These are phyloP conservation scores for Squalus acanthias DNA, from an alignment of 2,797 vertebrate genomes.

Conservation along the genomic window DNA sequence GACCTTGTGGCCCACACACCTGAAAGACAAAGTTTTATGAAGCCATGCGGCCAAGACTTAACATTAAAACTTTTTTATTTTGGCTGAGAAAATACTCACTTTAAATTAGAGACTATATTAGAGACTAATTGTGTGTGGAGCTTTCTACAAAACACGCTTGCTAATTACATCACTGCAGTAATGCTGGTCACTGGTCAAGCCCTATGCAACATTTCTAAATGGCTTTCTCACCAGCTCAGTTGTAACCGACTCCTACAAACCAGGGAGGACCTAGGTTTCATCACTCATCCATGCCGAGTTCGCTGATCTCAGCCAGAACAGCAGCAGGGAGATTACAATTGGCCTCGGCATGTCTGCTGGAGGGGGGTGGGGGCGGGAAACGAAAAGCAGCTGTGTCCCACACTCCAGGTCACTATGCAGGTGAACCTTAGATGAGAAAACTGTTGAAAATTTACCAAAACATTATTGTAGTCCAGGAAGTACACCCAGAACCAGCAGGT, in stretches of 20 bases:
- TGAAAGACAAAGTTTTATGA: constrained; percentile 49
- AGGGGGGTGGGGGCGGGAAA: background rate
- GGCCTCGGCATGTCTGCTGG: background rate
- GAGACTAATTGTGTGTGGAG: background rate
- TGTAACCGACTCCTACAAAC: background rate
- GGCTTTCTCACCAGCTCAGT: background rate
- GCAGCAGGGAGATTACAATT: too few relatives aligned
- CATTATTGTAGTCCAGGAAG: background rate
- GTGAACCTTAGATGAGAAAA: background rate
- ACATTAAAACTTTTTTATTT: constrained; percentile 7
- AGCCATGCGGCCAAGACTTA: background rate
- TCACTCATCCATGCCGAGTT: too few relatives aligned
- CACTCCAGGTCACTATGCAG: background rate
- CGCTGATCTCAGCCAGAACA: too few relatives aligned
- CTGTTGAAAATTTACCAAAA: background rate
- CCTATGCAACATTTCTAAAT: background rate
- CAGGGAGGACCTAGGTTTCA: background rate
- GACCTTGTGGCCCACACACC: constrained; percentile 81
- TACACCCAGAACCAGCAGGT: background rate
- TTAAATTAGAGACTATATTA: background rate
- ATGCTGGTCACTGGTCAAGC: background rate
- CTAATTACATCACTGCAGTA: background rate
- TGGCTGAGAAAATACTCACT: fast-evolving
- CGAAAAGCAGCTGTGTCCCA: background rate
- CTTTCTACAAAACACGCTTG: background rate